Percentiles rank a stretch among this genome's conserved stretches.
Evolutionary conservation across 1,140 invertebrate genomes (phyloP).

Genomic region (Saccostrea cuccullata): DNA sequence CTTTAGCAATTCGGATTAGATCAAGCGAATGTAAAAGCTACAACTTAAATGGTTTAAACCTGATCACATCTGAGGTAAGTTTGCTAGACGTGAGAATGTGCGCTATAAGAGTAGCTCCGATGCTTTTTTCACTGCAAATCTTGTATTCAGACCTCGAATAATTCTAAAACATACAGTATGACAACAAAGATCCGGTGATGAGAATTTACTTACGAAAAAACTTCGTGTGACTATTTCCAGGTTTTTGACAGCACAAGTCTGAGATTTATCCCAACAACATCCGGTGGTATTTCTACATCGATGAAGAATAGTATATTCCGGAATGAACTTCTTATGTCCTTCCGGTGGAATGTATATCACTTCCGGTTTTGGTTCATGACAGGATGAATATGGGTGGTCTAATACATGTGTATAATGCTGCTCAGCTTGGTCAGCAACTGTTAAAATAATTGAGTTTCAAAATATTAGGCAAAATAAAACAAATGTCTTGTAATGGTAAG

Average conservation of each 20-base stretch:
- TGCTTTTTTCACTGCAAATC: no score
- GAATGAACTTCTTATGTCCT: constrained; percentile 53
- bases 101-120: no score
- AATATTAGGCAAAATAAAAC: background rate
- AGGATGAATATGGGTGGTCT: constrained; percentile 39
- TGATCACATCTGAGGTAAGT: no score
- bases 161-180: no score
- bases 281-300: constrained; percentile 51
- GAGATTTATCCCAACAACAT: constrained; percentile 52
- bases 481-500: background rate
- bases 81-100: no score
- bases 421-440: constrained; percentile 49
- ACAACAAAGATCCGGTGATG: no score
- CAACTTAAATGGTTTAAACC: no score
- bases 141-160: no score
- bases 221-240: constrained; percentile 47
- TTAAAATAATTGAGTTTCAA: background rate
- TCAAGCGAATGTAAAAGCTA: no score
- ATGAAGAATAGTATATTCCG: constrained; percentile 56
- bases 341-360: constrained; percentile 47
- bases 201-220: constrained; percentile 47
- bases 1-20: no score
- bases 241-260: constrained; percentile 43
- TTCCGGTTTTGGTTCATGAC: constrained; percentile 49
- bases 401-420: constrained; percentile 40